Conservation (phyloP, 35 echinoderm and acorn worm genomes). For the Nesometra sesokonis region DNA sequence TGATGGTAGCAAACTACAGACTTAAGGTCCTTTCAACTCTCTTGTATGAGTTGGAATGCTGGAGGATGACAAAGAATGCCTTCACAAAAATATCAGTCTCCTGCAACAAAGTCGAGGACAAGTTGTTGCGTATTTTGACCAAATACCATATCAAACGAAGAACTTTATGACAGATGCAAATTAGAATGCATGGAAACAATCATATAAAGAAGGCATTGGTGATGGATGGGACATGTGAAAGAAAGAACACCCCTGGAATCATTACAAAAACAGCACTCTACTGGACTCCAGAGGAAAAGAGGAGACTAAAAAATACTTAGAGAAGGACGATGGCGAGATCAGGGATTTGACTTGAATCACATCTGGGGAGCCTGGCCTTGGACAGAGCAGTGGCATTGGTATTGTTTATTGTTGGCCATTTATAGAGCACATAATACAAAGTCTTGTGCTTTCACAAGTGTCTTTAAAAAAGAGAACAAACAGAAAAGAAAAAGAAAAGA, state of each 20-base stretch:
- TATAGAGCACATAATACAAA: no score
- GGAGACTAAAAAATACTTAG: no score
- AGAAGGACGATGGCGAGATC: no score
- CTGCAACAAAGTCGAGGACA: neutral
- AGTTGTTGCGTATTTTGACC: neutral
- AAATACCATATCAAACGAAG: neutral
- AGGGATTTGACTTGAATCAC: no score
- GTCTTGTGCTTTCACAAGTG: no score
- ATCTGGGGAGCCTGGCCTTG: no score
- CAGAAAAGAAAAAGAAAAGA: no score
- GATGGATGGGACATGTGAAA: conserved; percentile 1
- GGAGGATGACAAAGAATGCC: neutral
- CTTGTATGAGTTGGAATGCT: neutral
- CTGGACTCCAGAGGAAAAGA: neutral
- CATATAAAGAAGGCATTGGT: neutral
- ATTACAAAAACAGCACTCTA: neutral
- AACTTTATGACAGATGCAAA: no score
- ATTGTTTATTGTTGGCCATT: no score
- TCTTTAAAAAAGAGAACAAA: no score
- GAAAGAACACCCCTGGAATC: neutral
- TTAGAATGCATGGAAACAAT: no score
- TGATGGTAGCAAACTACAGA: no score
- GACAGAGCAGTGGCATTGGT: neutral
- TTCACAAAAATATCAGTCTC: neutral
- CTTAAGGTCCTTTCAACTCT: conserved; percentile 8